Base-by-base conservation (phyloP, 1,140 invertebrate species). In the Mylabris phalerata region DNA sequence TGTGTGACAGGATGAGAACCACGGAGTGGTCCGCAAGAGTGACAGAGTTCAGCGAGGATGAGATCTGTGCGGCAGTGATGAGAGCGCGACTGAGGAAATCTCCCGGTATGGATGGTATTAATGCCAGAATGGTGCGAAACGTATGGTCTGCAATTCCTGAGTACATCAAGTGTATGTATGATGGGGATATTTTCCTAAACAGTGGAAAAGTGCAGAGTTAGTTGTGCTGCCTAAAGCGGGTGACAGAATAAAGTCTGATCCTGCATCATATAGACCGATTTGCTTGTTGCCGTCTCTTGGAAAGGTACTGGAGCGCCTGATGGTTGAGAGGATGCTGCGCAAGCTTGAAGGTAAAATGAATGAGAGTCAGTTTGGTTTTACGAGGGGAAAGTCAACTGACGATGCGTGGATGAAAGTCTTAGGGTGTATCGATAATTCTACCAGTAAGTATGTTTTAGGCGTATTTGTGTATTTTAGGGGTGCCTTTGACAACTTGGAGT, bases 401-500 rank as follows among this genome's bases (percentile, higher is more conserved):
- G 70, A 75, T 9, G 76, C 74, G 4, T 50, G 67, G 0, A 19
- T 0, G 41, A 7, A 6, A 39, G 39, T 11, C 6, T 13, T 19
- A 6, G 43, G 3, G 72, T 67, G 19, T 75, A 7, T 32, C 0
- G 32, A 32, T 1, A 5, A 4, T 32, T 32, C 32, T 7, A 5
- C 32, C 4, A 32, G 32, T 1, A 32, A 32, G 32, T 32, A 76
- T 47, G 70, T 66, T 0, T 44, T 75, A 10, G 66, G 60, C 0
- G 60, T 77, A 0, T 65, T 75, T n/a, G 44, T 78, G 5, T 77
- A 78, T 47, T 77, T 78, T 9, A 67, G 67, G 1, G 75, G 75
- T 0, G 75, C 75, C 0, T 78, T 76, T 49, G 70, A 75, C 45
- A 70, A 72, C 25, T 59, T 70, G 0, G 73, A 71, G 71, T 77